Evolutionary conservation across 2,888 invertebrate genomes (phyloP).

Genomic region (Watsonalla cultraria): DNA sequence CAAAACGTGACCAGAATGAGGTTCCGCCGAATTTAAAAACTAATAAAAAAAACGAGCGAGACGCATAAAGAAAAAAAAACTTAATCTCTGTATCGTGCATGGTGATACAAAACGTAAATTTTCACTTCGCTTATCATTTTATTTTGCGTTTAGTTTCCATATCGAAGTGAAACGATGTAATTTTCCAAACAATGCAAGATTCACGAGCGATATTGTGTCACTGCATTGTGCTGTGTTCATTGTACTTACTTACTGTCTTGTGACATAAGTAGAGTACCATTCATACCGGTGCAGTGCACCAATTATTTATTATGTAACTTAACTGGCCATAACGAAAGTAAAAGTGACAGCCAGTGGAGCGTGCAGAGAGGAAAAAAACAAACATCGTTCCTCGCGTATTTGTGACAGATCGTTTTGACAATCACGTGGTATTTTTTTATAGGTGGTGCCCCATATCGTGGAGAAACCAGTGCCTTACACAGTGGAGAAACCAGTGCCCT

Average conservation of each 20-base stretch:
- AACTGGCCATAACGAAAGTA: constrained; percentile 62
- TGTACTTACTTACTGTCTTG: constrained; percentile 25
- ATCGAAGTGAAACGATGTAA: constrained; percentile 9
- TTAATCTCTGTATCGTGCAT: background rate
- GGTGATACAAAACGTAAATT: background rate
- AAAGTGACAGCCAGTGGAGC: constrained; percentile 52
- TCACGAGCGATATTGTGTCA: constrained; percentile 9
- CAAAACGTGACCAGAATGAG: constrained; percentile 2
- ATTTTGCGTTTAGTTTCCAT: constrained; percentile 2
- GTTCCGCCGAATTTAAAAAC: background rate
- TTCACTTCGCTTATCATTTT: constrained; percentile 1
- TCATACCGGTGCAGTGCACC: constrained; percentile 36
- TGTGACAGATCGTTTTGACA: constrained; percentile 17
- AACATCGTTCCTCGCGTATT: constrained; percentile 26
- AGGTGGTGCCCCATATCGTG: constrained; percentile 83
- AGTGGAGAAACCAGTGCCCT: constrained; percentile 84
- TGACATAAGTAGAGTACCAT: constrained; percentile 40
- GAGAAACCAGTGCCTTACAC: constrained; percentile 86
- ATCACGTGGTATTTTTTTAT: constrained; percentile 15
- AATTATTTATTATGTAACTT: constrained; percentile 47
- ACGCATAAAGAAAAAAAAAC: background rate
- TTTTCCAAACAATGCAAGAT: constrained; percentile 5
- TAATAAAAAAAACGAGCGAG: background rate
- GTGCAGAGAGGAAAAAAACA: constrained; percentile 35
- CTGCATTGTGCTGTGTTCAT: constrained; percentile 10